Evolutionary conservation across 2,888 invertebrate species (phyloP), one percentile per base, ranked within the genome.

Genomic region (Diachrysia chrysitis): DNA sequence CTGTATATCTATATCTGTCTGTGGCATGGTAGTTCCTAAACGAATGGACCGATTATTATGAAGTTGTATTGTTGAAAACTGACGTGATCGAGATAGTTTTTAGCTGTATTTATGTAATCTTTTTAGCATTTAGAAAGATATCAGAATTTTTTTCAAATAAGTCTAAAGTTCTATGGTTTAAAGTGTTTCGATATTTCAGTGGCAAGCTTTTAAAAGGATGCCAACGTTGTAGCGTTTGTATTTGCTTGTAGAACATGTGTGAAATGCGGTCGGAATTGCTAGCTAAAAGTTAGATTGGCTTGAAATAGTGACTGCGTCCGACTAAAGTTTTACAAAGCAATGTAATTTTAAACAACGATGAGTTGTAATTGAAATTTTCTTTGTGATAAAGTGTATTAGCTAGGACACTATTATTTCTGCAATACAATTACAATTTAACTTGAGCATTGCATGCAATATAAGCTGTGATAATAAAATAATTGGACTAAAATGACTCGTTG

Each of bases 271-370:
- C n/a, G 21, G 48, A 51, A 51, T 51, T 21, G 48, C 48, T 19
- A 42, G 17, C 48, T 51, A 51, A 51, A 51, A 51, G 48, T 51
- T 51, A 51, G 19, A 51, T 51, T 51, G 48, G 19, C 12, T 19
- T 51, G 48, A 21, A 42, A 51, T 51, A 51, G 19, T 12, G 19
- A 0, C 19, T 51, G 48, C 21, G 12, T 19, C 21, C 19, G 42
- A 42, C 42, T 4, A 42, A 42, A 42, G n/a, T 42, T 42, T 42
- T 42, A 42, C 42, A 42, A 42, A 42, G 42, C 42, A 42, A 42
- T 42, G 42, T 42, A 42, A 42, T 42, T 42, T 42, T 42, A 42
- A 42, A 42, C n/a, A 1, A 1, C 16, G n/a, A 42, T 42, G 42
- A 42, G n/a, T n/a, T 42, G 42, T 42, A 42, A 42, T 42, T 42